These are phyloP conservation scores for Notolabrus celidotus DNA, from an alignment of 2,797 vertebrate genomes.

Conservation along the genomic window DNA sequence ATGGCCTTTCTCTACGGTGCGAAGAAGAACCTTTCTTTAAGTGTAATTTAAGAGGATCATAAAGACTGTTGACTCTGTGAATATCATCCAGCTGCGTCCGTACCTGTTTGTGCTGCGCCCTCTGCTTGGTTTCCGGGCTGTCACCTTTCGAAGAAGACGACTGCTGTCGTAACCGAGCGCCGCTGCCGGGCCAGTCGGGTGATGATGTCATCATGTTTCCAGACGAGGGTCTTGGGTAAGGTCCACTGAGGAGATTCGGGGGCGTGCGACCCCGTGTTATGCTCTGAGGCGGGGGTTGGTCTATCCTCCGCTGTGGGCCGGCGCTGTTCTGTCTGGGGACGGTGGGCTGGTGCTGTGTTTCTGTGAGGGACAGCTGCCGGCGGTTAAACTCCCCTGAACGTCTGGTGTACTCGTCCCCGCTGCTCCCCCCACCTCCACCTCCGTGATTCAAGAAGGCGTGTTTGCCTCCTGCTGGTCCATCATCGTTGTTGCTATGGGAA, in stretches of 20 bases:
- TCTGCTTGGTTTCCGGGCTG: constrained; percentile 96
- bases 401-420: constrained; percentile 89
- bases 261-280: constrained; percentile 92
- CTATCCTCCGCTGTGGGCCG: constrained; percentile 94
- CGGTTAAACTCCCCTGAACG: constrained; percentile 92
- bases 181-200: constrained; percentile 93
- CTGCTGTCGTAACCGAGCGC: constrained; percentile 93
- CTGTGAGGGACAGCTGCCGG: constrained; percentile 92
- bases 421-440: constrained; percentile 77
- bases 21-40: constrained; percentile 16
- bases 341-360: constrained; percentile 89
- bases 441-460: constrained; percentile 86
- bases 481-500: constrained; percentile 98
- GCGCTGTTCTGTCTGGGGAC: constrained; percentile 95
- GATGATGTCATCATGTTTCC: constrained; percentile 92
- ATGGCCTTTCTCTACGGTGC: constrained; percentile 15
- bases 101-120: constrained; percentile 94
- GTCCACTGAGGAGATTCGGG: constrained; percentile 89
- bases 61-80: not conserved
- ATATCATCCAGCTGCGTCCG: not conserved
- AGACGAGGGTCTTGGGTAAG: constrained; percentile 92
- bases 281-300: constrained; percentile 91
- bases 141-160: constrained; percentile 96
- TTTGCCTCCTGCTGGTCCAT: constrained; percentile 81
- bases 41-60: constrained; percentile 35